Evolutionary conservation across 2,113 vertebrate genomes (phyloP).

Genomic region (Shinisaurus crocodilurus): DNA sequence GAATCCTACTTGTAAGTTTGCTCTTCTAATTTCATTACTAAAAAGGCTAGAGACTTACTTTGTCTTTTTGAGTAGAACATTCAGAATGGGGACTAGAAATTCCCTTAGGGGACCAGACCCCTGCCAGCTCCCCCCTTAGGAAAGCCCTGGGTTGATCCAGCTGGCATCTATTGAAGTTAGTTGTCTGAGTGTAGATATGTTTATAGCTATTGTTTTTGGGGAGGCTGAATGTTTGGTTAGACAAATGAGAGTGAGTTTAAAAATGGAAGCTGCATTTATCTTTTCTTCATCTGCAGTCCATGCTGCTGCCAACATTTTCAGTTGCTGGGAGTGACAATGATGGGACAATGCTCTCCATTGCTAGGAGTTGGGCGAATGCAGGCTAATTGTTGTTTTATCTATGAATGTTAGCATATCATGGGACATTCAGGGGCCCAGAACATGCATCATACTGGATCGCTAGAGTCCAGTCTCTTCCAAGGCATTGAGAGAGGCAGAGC

Average conservation of each 20-base stretch:
- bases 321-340: not conserved
- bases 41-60: not conserved
- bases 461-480: constrained; percentile 33
- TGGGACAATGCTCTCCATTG: accelerated
- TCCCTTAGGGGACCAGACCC: not conserved
- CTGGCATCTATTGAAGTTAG: not conserved
- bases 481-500: constrained; percentile 18
- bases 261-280: constrained; percentile 11
- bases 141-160: not conserved
- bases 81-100: not conserved
- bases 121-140: no score
- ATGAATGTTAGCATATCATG: constrained; percentile 4
- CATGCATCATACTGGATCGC: constrained; percentile 3
- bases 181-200: not conserved
- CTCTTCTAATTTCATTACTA: no score
- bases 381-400: constrained; percentile 8
- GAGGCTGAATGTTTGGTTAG: constrained; percentile 10
- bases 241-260: not conserved
- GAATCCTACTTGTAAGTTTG: not conserved
- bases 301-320: not conserved
- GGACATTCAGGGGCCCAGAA: constrained; percentile 1
- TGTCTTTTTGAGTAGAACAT: not conserved
- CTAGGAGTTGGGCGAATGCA: not conserved
- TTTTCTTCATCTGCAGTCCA: constrained; percentile 1
- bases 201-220: not conserved